Evolutionary conservation across 2,113 vertebrate genomes (phyloP).

Genomic region (Indicator maculatus): DNA sequence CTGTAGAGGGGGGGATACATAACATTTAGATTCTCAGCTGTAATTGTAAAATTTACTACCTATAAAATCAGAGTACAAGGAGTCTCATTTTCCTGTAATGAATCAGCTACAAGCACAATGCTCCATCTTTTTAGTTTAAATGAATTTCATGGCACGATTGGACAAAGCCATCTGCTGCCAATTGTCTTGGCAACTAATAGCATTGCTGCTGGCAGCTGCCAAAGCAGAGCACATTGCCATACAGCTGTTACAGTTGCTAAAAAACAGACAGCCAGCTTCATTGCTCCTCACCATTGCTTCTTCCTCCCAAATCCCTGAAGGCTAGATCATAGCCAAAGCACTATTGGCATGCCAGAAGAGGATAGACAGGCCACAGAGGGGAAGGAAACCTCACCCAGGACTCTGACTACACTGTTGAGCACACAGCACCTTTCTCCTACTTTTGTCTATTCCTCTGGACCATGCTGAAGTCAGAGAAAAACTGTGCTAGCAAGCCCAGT

Average conservation of each 20-base stretch:
- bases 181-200: conserved; percentile 63
- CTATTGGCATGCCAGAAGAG: accelerated
- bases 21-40: not conserved
- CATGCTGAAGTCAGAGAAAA: not conserved
- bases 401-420: not conserved
- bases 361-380: not conserved
- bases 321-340: not conserved
- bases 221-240: conserved; percentile 31
- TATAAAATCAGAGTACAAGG: not conserved
- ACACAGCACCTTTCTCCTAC: not conserved
- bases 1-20: not conserved
- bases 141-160: conserved; percentile 46
- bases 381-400: not conserved
- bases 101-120: conserved; percentile 23
- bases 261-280: conserved; percentile 1
- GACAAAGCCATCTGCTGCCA: conserved; percentile 64
- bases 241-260: conserved; percentile 29
- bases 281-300: not conserved
- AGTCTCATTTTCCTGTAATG: conserved; percentile 10
- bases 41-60: not conserved
- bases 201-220: conserved; percentile 29
- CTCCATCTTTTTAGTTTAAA: conserved; percentile 34
- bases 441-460: not conserved
- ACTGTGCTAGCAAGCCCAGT: accelerated
- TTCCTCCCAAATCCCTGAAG: not conserved